A percentile compares a stretch with the other conserved stretches of the same genome.
These are phyloP conservation scores for Metopolophium dirhodum DNA, from an alignment of 1,140 invertebrate genomes.

Conservation along the genomic window DNA sequence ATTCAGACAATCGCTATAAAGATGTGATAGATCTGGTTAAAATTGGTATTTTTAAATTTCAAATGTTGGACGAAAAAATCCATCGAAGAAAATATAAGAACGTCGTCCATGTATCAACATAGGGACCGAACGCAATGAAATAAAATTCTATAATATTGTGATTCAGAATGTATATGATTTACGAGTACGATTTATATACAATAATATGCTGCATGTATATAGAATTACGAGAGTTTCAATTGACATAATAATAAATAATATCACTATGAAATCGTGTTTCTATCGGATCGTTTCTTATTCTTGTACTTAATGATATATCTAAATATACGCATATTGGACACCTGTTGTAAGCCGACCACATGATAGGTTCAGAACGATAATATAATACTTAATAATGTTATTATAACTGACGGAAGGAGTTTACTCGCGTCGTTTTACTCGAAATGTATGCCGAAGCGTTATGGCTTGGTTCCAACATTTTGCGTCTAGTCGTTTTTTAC, in stretches of 20 bases:
- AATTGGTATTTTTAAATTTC: neutral
- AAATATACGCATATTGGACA: neutral
- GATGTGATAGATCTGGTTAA: neutral
- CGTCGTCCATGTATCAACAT: too few species aligned
- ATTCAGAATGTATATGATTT: neutral
- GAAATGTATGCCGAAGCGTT: neutral
- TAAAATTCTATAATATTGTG: neutral
- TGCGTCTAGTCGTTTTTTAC: neutral
- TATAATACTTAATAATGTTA: neutral
- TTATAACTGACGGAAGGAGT: neutral
- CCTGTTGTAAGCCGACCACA: neutral
- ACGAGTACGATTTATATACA: neutral
- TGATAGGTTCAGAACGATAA: neutral
- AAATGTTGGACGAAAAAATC: neutral
- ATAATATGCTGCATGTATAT: neutral
- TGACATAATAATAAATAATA: neutral
- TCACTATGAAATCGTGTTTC: too few species aligned
- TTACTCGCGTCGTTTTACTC: neutral
- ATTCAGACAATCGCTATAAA: neutral
- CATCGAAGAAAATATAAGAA: neutral
- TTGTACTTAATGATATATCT: neutral
- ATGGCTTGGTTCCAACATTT: slow-evolving; percentile 13
- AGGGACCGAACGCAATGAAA: neutral
- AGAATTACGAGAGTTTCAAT: neutral
- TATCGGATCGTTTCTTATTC: neutral